Conservation (phyloP, 2,888 invertebrate species). For the Drosophila robusta region DNA sequence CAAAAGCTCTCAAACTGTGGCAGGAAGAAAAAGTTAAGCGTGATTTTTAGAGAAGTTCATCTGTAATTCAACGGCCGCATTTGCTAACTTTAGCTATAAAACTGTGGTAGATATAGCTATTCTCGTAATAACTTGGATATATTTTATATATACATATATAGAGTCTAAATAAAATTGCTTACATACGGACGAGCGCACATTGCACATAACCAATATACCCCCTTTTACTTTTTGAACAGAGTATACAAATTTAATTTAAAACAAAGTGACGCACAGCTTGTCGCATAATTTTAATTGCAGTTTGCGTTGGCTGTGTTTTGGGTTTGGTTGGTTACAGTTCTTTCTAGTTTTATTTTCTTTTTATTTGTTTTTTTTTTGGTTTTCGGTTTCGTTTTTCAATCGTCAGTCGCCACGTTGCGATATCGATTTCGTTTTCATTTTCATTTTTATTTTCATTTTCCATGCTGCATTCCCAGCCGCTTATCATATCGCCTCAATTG, state of each 20-base stretch:
- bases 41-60: no score
- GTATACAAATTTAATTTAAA: background rate
- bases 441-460: conserved; percentile 21
- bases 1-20: no score
- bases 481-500: conserved; percentile 53
- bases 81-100: no score
- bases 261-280: conserved; percentile 43
- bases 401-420: conserved; percentile 1
- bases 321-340: conserved; percentile 1
- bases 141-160: no score
- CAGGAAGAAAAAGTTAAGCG: no score
- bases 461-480: conserved; percentile 24
- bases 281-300: conserved; percentile 31
- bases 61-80: no score
- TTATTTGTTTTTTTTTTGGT: background rate
- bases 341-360: background rate
- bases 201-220: background rate
- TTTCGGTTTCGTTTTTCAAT: conserved; percentile 14
- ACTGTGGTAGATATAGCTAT: background rate
- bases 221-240: background rate
- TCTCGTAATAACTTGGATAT: no score
- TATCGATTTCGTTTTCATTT: conserved; percentile 34
- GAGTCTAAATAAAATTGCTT: no score
- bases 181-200: background rate
- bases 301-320: conserved; percentile 2